Base-by-base conservation (phyloP, 1,140 invertebrate genomes). In the Uloborus diversus region DNA sequence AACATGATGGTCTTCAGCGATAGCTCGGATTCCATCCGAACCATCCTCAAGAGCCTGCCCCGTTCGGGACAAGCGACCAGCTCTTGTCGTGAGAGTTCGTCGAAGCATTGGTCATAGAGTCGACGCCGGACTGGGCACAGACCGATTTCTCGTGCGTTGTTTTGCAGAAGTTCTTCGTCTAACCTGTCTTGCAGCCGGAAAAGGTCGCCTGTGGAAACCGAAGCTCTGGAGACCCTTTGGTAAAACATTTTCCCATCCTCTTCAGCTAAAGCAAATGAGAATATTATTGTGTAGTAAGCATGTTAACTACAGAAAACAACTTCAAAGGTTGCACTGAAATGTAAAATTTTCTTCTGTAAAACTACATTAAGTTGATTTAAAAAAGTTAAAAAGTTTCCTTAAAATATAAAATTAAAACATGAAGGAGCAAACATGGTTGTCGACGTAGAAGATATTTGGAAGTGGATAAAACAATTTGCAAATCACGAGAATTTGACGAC, bases 31-130 rank as follows among this genome's bases (percentile, higher is more conserved):
- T 99, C 97, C 87, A 99, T 96, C 23, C 97, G 89, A 0, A 99
- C 93, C 84, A 96, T 89, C 28, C 98, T 87, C 17, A 99, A 87
- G 2, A 99, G 87, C 7, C 99, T 88, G 14, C 98, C 98, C 82
- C 97, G 90, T 88, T 99, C 97, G 0, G 94, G 94, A 86, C 98
- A 99, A 86, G 97, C 98, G 17, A 99, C 94, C 2, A 96, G 98
- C 14, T 98, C 95, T 90, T 99, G 93, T 23, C 95, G 88, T 84
- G 96, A 97, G 33, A 97, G 88, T 87, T 97, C 95, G 88, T 97
- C 95, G 87, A 99, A 99, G 86, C 96, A 97, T 87, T 99, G 96
- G 0, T 94, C 94, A 85, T 98, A 99, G 0, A 99, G 90, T 86
- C 97, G 93, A 57, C 96, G 88, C 51, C 97, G 89, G 62, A 98